Evolutionary conservation across 2,113 vertebrate genomes (phyloP), one percentile per base, ranked within the genome.

Genomic region (Brachyhypopomus gauderio): DNA sequence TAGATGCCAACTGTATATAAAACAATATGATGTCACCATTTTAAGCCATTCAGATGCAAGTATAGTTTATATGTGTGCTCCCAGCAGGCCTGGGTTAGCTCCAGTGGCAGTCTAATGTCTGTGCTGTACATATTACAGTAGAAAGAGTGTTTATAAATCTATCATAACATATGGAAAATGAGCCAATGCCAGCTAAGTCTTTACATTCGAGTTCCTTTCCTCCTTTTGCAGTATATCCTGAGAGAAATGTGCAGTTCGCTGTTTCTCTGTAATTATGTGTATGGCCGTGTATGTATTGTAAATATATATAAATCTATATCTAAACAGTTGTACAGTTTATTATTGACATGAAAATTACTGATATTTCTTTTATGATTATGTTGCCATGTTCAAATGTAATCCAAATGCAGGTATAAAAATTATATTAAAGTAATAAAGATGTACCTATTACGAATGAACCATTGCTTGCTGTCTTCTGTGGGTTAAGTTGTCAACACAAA

Each of bases 81-180:
- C 83, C 86, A 87, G 86, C 86, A 83, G 86, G 86, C 66, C 86
- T 87, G 86, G 86, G 75, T 73, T 27, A 78, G 77, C 67, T 36
- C 77, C 41, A 72, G 66, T 70, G 36, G 66, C 20, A 38, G 80
- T 83, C 55, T 73, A 19, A 19, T 25, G 59, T 77, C n/a, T 66
- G 66, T 66, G 48, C 45, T 69, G 60, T 72, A 56, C 16, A 41
- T 34, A 27, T 5, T 67, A 72, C 27, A 59, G 22, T 64, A 55
- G n/a, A 77, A n/a, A 74, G 38, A 36, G 48, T 30, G 62, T 82
- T 63, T 56, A 76, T 72, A 52, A 66, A 72, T 58, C 41, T 66
- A 60, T 79, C 80, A 22, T 83, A 63, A 64, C 55, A 41, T 71
- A 60, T 60, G 71, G 55, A 60, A 62, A 56, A 63, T 76, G 25